Evolutionary conservation across 2,113 vertebrate genomes (phyloP).

Genomic region (Chascanopsetta lugubris): DNA sequence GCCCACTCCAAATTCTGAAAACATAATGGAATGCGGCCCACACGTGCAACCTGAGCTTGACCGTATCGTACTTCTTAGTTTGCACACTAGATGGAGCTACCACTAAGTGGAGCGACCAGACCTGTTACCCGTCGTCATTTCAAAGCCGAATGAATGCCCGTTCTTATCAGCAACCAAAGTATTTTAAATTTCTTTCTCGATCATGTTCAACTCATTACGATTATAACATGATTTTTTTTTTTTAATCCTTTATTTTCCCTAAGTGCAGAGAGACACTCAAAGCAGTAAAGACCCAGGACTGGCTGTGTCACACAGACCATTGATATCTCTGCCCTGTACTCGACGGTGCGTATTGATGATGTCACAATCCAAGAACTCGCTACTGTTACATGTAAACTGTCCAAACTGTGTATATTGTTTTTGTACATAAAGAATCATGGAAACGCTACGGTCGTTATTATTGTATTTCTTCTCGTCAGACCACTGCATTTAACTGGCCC

Average conservation of each 20-base stretch:
- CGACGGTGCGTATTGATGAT: constrained; percentile 30
- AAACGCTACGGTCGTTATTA: neutral
- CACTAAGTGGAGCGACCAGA: too few relatives aligned
- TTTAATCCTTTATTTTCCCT: neutral
- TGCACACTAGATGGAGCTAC: too few relatives aligned
- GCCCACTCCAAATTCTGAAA: too few relatives aligned
- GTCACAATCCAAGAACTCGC: constrained; percentile 24
- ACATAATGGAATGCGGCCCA: too few relatives aligned
- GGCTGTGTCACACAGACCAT: constrained; percentile 6
- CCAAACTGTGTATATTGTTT: constrained; percentile 58
- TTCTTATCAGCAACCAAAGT: too few relatives aligned
- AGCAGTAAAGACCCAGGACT: constrained; percentile 15
- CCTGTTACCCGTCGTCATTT: too few relatives aligned
- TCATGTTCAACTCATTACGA: neutral
- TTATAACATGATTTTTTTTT: neutral
- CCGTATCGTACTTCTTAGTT: too few relatives aligned
- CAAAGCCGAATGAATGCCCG: neutral
- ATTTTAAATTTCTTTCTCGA: constrained; percentile 3
- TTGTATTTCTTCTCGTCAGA: neutral
- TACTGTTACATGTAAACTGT: constrained; percentile 48
- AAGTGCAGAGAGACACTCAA: neutral
- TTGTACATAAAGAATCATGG: constrained; percentile 66
- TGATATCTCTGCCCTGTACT: neutral
- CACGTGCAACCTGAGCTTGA: too few relatives aligned
- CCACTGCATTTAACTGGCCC: too few relatives aligned